Evolutionary conservation across 2,797 vertebrate species (phyloP).

Genomic region (Avahi laniger): DNA sequence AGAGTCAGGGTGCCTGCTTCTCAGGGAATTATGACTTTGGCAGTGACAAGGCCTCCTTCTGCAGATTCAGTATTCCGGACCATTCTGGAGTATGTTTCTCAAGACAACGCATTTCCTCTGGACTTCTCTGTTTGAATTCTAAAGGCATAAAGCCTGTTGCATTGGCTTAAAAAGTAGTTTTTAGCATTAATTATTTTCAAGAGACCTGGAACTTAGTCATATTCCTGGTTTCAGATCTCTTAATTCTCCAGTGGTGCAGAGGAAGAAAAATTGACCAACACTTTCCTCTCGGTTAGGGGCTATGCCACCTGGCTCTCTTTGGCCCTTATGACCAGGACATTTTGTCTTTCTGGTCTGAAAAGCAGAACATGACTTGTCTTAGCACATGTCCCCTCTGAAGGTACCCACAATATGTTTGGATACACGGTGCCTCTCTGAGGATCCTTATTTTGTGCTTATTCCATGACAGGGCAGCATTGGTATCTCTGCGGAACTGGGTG

Average conservation of each 20-base stretch:
- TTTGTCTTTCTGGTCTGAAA: constrained; percentile 37
- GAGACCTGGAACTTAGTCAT: background rate
- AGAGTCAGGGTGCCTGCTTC: background rate
- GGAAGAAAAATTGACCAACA: background rate
- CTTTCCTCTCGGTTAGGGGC: background rate
- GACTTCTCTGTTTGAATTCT: background rate
- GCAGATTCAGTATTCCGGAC: background rate
- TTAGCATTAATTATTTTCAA: background rate
- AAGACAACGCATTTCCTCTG: background rate
- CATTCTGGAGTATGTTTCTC: background rate
- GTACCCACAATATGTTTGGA: constrained; percentile 38
- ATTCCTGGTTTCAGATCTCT: background rate
- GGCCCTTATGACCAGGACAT: background rate
- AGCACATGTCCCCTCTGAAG: background rate
- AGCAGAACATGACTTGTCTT: constrained; percentile 13
- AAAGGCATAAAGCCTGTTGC: background rate
- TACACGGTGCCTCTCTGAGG: constrained; percentile 42
- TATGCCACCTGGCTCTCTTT: background rate
- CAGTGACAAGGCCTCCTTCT: background rate
- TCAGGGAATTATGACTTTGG: background rate
- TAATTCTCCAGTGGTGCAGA: background rate
- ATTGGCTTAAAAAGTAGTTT: background rate
- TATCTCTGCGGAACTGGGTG: constrained; percentile 52
- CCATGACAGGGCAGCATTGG: background rate
- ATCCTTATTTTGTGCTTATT: background rate